These are phyloP conservation scores for Karalla daura DNA, from an alignment of 2,797 vertebrate genomes.

Conservation along the genomic window DNA sequence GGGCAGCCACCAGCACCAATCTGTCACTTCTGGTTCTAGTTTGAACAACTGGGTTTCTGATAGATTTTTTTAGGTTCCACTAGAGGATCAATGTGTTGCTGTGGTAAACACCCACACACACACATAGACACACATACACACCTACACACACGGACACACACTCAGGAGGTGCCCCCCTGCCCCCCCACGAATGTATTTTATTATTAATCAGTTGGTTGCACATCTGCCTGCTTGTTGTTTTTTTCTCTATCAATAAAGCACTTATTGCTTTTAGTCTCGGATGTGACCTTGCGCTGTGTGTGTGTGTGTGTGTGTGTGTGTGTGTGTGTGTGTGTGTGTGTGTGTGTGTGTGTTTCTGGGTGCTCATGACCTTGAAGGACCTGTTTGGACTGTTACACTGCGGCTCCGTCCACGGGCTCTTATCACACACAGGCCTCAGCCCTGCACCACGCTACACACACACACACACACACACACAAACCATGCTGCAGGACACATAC, in stretches of 20 bases:
- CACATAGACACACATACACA: constrained; percentile 22
- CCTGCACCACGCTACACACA: constrained; percentile 75
- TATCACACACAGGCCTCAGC: constrained; percentile 75
- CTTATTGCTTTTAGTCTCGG: constrained; percentile 92
- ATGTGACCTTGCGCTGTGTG: constrained; percentile 88
- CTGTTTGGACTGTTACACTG: constrained; percentile 79
- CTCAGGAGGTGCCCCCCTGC: constrained; percentile 37
- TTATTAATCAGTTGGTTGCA: constrained; percentile 85
- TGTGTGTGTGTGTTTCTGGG: constrained; percentile 81
- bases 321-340: too few species aligned
- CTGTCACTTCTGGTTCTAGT: constrained; percentile 74
- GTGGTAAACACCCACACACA: constrained; percentile 40
- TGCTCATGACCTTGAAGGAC: constrained; percentile 88
- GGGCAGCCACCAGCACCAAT: constrained; percentile 66
- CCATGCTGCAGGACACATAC: constrained; percentile 63
- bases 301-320: too few species aligned
- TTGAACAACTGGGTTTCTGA: constrained; percentile 67
- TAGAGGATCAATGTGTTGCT: constrained; percentile 72
- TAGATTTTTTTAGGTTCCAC: constrained; percentile 73
- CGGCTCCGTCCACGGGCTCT: constrained; percentile 70
- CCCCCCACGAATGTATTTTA: constrained; percentile 79
- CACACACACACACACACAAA: constrained; percentile 70
- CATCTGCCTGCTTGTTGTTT: constrained; percentile 80
- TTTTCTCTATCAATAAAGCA: constrained; percentile 91
- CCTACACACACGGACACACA: constrained; percentile 28